Evolutionary conservation across 2,888 invertebrate species (phyloP), one percentile per base, ranked within the genome.

Genomic region (Pycnomerus fuliginosus): DNA sequence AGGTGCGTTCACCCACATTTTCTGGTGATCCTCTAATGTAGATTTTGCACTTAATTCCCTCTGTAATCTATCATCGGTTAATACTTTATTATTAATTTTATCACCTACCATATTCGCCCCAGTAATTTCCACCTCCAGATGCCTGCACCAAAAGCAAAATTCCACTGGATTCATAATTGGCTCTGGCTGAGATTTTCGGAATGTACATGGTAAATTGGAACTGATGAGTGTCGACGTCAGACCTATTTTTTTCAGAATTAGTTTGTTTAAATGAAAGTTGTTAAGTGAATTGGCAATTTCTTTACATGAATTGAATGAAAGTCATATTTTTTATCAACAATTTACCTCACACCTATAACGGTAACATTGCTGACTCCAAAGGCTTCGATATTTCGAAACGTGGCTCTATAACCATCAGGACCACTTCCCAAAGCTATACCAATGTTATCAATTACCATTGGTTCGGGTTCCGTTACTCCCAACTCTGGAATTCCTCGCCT

Each of bases 81-180:
- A 8, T 27, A 10, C 11, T 7, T 27, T 7, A 27, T 27, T 27
- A 27, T 10, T n/a, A 27, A 20, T 25, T 5, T 10, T 28, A 12
- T 35, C 8, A 27, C 66, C 72, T 66, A 90, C 90, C 87, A 62
- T 90, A 90, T 73, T 90, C 88, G 41, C 90, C 90, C 90, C 90
- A 90, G 70, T 90, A 90, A 67, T 90, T 89, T 2, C 90, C 90
- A 33, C 88, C 87, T 2, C 90, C 90, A 0, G 88, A 86, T 3
- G 90, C 90, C 56, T 87, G 83, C 0, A 90, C 85, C 47, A 90
- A 76, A 55, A 90, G 82, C 40, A 90, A 75, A 3, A 88, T 80
- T 3, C 90, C 90, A 3, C 85, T 85, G 12, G 90, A 90, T 56
- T 86, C 82, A 72, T 90, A 90, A 60, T 85, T 83, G 0, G 90